These are phyloP conservation scores for Cydia splendana DNA, from an alignment of 1,140 invertebrate genomes.

Conservation along the genomic window DNA sequence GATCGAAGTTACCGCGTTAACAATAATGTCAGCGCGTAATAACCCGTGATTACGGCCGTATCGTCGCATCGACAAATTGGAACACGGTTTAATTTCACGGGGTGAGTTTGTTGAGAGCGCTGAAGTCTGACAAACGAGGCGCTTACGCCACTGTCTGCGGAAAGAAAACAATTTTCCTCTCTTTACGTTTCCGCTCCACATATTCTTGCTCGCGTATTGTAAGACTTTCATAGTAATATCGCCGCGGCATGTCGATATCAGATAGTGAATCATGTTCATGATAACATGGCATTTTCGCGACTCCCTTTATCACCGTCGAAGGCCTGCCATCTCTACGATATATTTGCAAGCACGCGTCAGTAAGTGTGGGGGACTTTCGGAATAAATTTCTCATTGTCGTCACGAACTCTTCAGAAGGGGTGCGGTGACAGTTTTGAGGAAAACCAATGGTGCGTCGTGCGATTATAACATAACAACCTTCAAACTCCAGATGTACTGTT, in stretches of 20 bases:
- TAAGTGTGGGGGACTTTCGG: constrained; percentile 10
- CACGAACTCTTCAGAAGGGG: constrained; percentile 1
- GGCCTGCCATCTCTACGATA: constrained; percentile 1
- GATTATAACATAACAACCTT: background rate
- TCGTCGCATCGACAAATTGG: constrained; percentile 28
- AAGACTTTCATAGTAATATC: constrained; percentile 22
- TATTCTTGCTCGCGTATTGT: constrained; percentile 21
- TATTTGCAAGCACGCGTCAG: constrained; percentile 21
- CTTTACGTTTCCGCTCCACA: constrained; percentile 23
- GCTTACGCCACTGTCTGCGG: background rate
- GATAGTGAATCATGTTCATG: constrained; percentile 27
- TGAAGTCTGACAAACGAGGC: constrained; percentile 12
- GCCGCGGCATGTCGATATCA: constrained; percentile 19
- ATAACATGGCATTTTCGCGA: constrained; percentile 21
- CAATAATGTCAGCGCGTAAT: constrained; percentile 20
- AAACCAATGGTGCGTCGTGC: background rate
- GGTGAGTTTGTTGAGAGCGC: constrained; percentile 22
- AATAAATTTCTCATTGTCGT: constrained; percentile 14
- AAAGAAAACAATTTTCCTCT: constrained; percentile 29
- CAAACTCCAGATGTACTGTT: background rate
- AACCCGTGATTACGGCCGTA: constrained; percentile 22
- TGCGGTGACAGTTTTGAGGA: background rate
- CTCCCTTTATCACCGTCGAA: constrained; percentile 15
- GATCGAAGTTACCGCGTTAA: background rate
- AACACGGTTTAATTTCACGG: constrained; percentile 24